phyloP scores from a whole-genome alignment of 2,888 invertebrate genomes.

The Subacronicta megacephala region DNA sequence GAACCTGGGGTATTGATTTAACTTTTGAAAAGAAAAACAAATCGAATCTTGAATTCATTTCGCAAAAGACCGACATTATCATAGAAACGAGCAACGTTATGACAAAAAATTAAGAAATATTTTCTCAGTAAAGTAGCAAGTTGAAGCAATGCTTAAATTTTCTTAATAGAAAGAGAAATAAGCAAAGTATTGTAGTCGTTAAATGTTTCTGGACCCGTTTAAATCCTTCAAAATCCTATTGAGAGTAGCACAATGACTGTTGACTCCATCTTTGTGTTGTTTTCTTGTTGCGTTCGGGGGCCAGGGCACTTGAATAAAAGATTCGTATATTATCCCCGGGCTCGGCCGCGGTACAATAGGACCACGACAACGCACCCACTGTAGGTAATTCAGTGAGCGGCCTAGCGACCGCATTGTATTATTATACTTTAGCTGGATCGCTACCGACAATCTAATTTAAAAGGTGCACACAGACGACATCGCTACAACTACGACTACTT shows the following conservation, averaged over 20 bases:
- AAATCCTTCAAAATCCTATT: constrained; percentile 83
- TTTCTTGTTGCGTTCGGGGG: constrained; percentile 81
- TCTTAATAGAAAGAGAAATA: constrained; percentile 46
- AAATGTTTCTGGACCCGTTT: constrained; percentile 65
- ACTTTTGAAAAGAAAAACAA: constrained; percentile 39
- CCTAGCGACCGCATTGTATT: constrained; percentile 78
- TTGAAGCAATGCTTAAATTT: constrained; percentile 51
- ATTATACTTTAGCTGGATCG: constrained; percentile 63
- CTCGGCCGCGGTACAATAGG: constrained; percentile 79
- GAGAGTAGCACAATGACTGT: constrained; percentile 83
- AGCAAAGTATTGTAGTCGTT: constrained; percentile 61
- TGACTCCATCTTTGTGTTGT: constrained; percentile 84
- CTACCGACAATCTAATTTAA: constrained; percentile 71
- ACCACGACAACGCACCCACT: constrained; percentile 80
- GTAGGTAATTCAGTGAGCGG: constrained; percentile 75
- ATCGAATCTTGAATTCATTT: constrained; percentile 33
- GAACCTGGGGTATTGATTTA: constrained; percentile 42
- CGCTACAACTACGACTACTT: constrained; percentile 22
- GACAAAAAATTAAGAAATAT: constrained; percentile 21
- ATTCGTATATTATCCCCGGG: constrained; percentile 84
- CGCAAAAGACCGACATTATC: constrained; percentile 24
- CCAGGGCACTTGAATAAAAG: constrained; percentile 87
- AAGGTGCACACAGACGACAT: constrained; percentile 57
- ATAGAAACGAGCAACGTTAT: constrained; percentile 23
- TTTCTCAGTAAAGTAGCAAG: constrained; percentile 31